Percentiles rank a stretch among this genome's conserved stretches.
These are phyloP conservation scores for Austrofundulus limnaeus DNA, from an alignment of 2,113 vertebrate genomes.

Conservation along the genomic window DNA sequence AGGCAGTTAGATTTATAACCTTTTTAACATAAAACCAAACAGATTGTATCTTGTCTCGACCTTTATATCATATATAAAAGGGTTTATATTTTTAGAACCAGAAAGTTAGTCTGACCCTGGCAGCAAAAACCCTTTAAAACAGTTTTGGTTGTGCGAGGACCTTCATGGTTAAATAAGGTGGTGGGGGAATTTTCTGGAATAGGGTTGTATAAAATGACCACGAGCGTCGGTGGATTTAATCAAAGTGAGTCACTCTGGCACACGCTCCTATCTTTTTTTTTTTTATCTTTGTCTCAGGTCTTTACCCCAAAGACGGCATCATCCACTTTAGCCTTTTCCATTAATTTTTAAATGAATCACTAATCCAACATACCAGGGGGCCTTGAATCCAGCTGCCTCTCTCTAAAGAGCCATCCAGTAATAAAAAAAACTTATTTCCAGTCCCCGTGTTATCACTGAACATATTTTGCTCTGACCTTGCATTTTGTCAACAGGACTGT, in stretches of 20 bases:
- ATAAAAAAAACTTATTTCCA: neutral
- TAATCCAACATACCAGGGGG: conserved; percentile 14
- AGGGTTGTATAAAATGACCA: conserved; percentile 23
- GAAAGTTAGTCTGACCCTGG: too few relatives aligned
- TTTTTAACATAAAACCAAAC: too few relatives aligned
- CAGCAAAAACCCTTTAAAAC: neutral
- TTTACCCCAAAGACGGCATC: conserved; percentile 9
- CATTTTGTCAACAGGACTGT: neutral
- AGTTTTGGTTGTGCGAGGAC: neutral
- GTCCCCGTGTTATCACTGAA: neutral
- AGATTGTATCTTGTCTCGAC: too few relatives aligned
- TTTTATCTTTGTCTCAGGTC: conserved; percentile 51
- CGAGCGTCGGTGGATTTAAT: conserved; percentile 40
- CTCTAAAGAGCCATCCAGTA: neutral
- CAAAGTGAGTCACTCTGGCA: conserved; percentile 48
- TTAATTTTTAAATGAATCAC: conserved; percentile 44
- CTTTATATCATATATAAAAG: too few relatives aligned
- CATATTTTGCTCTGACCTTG: neutral
- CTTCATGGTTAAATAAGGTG: neutral
- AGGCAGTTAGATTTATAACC: too few relatives aligned
- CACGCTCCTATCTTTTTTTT: conserved; percentile 40
- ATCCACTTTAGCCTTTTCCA: conserved; percentile 25
- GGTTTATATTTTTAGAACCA: too few relatives aligned
- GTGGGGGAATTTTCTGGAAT: conserved; percentile 8
- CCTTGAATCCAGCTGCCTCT: neutral